Evolutionary conservation across 2,113 vertebrate genomes (phyloP).

Genomic region (Ranitomeya variabilis): DNA sequence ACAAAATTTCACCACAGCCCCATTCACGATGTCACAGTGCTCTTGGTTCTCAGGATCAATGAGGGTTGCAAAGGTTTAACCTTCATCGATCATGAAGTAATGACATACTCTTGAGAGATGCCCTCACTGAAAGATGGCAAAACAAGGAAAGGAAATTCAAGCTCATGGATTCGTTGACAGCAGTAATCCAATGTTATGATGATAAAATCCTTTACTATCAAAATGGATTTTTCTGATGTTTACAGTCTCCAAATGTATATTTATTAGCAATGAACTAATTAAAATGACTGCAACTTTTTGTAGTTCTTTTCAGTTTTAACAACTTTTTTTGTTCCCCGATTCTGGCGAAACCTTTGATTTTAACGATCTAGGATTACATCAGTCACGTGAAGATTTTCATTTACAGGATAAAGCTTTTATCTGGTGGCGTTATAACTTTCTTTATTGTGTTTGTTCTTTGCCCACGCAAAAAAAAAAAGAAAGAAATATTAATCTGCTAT

Average conservation of each 20-base stretch:
- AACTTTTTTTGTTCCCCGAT: slow-evolving; percentile 7
- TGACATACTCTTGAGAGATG: no score
- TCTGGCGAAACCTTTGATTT: slow-evolving; percentile 23
- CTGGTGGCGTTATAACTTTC: slow-evolving; percentile 19
- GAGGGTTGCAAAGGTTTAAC: no score
- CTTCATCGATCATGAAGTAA: no score
- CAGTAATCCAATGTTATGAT: no score
- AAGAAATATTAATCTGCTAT: slow-evolving; percentile 38
- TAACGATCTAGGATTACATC: slow-evolving; percentile 31
- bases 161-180: no score
- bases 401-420: slow-evolving; percentile 49
- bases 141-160: no score
- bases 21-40: no score
- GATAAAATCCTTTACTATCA: neutral
- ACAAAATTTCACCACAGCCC: no score
- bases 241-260: neutral
- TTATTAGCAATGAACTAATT: neutral
- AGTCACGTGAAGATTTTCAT: slow-evolving; percentile 36
- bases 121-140: no score
- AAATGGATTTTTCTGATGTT: neutral
- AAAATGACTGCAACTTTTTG: neutral
- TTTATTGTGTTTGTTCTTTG: slow-evolving; percentile 41
- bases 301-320: slow-evolving; percentile 25
- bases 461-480: slow-evolving; percentile 31
- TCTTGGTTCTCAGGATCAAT: no score